Percentiles rank a stretch among this genome's conserved stretches.
phyloP scores from a whole-genome alignment of 2,113 vertebrate genomes.

The Ifrita kowaldi region DNA sequence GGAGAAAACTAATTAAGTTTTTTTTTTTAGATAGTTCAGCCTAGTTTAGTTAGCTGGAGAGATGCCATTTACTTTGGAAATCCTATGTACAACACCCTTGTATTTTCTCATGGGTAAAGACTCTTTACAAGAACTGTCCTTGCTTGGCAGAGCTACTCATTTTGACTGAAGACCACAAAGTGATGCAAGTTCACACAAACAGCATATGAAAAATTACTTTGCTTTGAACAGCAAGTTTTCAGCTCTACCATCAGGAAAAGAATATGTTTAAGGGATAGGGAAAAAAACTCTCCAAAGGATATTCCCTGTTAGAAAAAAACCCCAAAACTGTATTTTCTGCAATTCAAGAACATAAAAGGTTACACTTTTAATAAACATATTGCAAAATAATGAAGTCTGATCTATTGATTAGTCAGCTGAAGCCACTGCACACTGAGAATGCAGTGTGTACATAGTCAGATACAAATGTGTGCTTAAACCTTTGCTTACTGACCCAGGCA shows the following conservation, averaged over 20 bases:
- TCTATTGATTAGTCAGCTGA: neutral
- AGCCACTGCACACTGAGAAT: neutral
- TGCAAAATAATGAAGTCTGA: neutral
- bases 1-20: neutral
- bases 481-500: neutral
- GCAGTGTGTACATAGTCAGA: neutral
- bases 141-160: neutral
- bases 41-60: neutral
- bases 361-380: neutral
- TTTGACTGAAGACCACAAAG: neutral
- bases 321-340: neutral
- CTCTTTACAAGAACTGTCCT: neutral
- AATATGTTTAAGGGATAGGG: neutral
- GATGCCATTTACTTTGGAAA: neutral
- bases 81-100: neutral
- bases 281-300: neutral
- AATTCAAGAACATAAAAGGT: neutral
- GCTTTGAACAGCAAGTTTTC: neutral
- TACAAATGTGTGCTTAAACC: neutral
- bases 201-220: neutral
- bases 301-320: accelerated
- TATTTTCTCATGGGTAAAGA: conserved; percentile 17
- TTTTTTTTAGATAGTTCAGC: neutral
- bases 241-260: neutral
- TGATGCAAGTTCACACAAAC: neutral